Base-by-base conservation (phyloP, 2,797 vertebrate genomes). In the Sebastes hubbsi region DNA sequence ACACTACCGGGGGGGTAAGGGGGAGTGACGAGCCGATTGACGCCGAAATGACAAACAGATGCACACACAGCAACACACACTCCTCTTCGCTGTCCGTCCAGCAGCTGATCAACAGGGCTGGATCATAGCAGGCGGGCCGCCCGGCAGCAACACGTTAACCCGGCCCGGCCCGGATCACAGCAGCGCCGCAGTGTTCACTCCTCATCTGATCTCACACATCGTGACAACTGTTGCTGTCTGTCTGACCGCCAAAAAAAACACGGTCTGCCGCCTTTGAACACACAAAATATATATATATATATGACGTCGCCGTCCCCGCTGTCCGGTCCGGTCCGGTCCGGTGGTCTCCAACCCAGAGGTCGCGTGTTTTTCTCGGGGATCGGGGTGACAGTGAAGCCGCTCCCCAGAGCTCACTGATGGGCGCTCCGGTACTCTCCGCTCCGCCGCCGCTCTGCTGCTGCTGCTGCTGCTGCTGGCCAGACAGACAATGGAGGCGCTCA, bases 401-500 rank as follows among this genome's bases (percentile, higher is more conserved):
- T 94, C 91, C 93, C 78, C 86, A 80, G 88, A 88, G 84, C 90
- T 88, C 91, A 52, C 49, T 56, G 83, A 84, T 80, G 88, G 73
- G 78, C 85, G 90, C 86, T 90, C 86, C 75, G 84, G 69, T 82
- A 32, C 74, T 69, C 68, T 65, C 49, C 81, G 78, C 83, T 80
- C 68, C 78, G 49, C 85, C 27, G 75, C 84, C 74, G 75, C 81
- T 56, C 77, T 14, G 67, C 74, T 20, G 77, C 42, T 46, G 42
- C 42, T 18, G 86, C 81, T 55, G 88, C 88, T 46, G 78, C 83
- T 74, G 78, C 87, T 80, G 89, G 77, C 61, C 86, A 95, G 93
- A 96, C 96, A 95, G 93, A 96, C 96, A 95, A 95, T 95, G 87
- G 94, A 93, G 87, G 81, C 75, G 81, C 86, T 80, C 87, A 95